These are phyloP conservation scores for Unio pictorum DNA, from an alignment of 2,888 invertebrate genomes.

Conservation along the genomic window DNA sequence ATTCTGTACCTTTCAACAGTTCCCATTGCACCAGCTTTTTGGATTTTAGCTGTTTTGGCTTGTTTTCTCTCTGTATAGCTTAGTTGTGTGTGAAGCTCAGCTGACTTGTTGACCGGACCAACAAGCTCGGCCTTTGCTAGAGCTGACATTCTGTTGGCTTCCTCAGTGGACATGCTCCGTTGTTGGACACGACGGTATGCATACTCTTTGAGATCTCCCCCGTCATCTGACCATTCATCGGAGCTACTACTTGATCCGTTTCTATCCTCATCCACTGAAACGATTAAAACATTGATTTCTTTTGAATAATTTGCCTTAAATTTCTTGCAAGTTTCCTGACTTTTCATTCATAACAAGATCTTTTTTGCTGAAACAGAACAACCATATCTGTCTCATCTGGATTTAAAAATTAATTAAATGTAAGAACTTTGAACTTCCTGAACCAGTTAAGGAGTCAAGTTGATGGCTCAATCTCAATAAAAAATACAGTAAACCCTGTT, in stretches of 20 bases:
- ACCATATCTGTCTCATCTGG: too few species aligned
- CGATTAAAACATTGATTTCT: neutral
- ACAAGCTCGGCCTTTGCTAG: conserved; percentile 37
- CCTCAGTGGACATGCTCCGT: conserved; percentile 34
- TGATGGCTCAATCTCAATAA: too few species aligned
- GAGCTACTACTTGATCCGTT: conserved; percentile 38
- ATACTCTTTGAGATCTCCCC: conserved; percentile 39
- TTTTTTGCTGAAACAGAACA: too few species aligned
- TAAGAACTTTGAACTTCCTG: too few species aligned
- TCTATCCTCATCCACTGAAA: conserved; percentile 20
- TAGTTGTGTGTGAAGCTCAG: conserved; percentile 57
- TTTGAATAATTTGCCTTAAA: too few species aligned
- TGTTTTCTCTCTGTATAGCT: conserved; percentile 60
- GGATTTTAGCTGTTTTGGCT: conserved; percentile 52
- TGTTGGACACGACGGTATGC: conserved; percentile 35
- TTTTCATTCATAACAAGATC: too few species aligned
- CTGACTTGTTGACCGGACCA: conserved; percentile 53
- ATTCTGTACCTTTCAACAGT: conserved; percentile 41
- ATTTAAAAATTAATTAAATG: too few species aligned
- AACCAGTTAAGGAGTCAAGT: too few species aligned
- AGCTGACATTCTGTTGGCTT: conserved; percentile 21
- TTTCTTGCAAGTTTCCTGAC: too few species aligned
- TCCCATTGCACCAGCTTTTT: conserved; percentile 57
- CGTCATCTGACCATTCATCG: conserved; percentile 54
- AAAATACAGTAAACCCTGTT: too few species aligned